Evolutionary conservation across 2,888 invertebrate species (phyloP).

Genomic region (Pterostichus niger): DNA sequence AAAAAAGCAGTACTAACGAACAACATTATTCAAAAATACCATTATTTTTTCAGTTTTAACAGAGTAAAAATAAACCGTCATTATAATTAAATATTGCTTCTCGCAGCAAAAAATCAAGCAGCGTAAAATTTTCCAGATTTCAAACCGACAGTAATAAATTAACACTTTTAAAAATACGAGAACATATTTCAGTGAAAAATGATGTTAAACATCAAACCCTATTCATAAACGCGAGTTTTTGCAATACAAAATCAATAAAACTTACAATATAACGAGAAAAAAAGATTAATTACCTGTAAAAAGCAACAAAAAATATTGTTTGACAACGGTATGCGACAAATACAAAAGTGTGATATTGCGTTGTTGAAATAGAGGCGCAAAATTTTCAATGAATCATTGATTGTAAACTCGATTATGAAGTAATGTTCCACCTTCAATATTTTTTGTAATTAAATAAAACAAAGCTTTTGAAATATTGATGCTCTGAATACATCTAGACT

Average conservation of each 20-base stretch:
- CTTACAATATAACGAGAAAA: background rate
- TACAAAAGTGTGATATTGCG: background rate
- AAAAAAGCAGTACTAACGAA: too few species aligned
- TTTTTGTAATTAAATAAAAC: too few species aligned
- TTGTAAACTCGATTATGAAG: too few species aligned
- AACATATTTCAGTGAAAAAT: background rate
- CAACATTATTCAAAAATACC: too few species aligned
- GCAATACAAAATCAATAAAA: constrained; percentile 5
- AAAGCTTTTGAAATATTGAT: too few species aligned
- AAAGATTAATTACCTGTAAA: constrained; percentile 25
- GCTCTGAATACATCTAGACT: background rate
- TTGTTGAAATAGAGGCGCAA: too few species aligned
- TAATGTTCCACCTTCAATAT: too few species aligned
- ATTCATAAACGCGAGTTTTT: background rate
- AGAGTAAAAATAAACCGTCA: too few species aligned
- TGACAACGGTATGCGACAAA: background rate
- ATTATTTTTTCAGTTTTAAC: too few species aligned
- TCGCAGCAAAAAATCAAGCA: background rate
- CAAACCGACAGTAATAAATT: background rate
- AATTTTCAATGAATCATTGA: too few species aligned
- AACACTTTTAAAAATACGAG: too few species aligned
- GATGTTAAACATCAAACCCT: background rate
- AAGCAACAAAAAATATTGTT: constrained; percentile 1
- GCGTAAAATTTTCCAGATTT: background rate
- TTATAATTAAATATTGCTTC: too few species aligned